phyloP scores from a whole-genome alignment of 2,888 invertebrate genomes.

The Metellina segmentata region DNA sequence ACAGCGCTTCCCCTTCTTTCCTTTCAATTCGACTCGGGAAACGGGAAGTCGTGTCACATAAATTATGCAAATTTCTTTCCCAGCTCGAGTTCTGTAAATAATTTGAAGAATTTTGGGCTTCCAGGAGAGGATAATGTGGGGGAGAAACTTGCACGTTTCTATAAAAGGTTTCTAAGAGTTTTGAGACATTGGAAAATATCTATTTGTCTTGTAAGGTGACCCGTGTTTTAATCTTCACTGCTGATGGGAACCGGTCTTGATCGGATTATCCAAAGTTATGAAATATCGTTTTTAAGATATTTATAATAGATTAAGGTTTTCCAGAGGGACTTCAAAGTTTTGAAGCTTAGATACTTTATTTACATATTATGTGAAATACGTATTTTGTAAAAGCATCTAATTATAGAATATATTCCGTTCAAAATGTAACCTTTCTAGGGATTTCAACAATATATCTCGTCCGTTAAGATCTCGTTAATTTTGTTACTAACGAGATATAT shows the following conservation, averaged over 20 bases:
- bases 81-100: slow-evolving; percentile 63
- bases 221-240: slow-evolving; percentile 13
- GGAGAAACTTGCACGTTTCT: slow-evolving; percentile 44
- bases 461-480: too few relatives aligned
- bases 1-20: not conserved
- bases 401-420: too few relatives aligned
- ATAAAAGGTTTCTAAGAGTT: slow-evolving; percentile 40
- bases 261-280: not conserved
- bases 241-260: not conserved
- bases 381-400: too few relatives aligned
- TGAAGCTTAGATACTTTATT: too few relatives aligned
- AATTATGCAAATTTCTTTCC: slow-evolving; percentile 74
- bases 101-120: slow-evolving; percentile 58
- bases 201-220: slow-evolving; percentile 47
- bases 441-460: too few relatives aligned
- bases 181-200: slow-evolving; percentile 32
- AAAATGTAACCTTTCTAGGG: too few relatives aligned
- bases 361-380: too few relatives aligned
- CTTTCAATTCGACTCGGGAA: slow-evolving; percentile 40
- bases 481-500: too few relatives aligned
- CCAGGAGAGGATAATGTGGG: slow-evolving; percentile 31
- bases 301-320: too few relatives aligned
- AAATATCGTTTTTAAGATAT: too few relatives aligned
- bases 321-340: too few relatives aligned
- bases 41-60: slow-evolving; percentile 62